phyloP scores from a whole-genome alignment of 2,797 vertebrate genomes.

The Phataginus tetradactyla region DNA sequence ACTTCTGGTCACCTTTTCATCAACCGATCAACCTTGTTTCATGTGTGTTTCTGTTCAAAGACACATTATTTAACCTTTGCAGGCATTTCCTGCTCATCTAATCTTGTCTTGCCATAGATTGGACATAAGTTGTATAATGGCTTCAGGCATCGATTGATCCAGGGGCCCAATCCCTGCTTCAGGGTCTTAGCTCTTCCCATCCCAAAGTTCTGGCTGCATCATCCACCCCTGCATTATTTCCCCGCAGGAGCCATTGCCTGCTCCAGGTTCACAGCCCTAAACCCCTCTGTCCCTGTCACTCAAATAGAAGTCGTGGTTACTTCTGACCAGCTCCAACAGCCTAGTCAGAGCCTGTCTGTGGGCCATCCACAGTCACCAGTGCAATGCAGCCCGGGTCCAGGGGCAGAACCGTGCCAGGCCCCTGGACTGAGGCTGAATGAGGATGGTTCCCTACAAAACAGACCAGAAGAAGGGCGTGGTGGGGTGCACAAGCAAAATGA shows the following conservation, averaged over 20 bases:
- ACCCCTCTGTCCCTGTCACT: not conserved
- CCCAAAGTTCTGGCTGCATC: not conserved
- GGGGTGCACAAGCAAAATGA: too few relatives aligned
- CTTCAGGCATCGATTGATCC: not conserved
- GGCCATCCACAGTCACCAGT: accelerated
- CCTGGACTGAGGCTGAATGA: not conserved
- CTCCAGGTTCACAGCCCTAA: not conserved
- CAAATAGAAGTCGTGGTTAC: not conserved
- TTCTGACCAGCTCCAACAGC: not conserved
- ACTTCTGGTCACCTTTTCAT: not conserved
- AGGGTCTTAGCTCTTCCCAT: not conserved
- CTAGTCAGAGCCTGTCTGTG: not conserved
- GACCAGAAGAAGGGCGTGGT: not conserved
- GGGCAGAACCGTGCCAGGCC: not conserved
- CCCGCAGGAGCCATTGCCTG: not conserved
- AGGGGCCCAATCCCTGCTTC: not conserved
- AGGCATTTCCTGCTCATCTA: too few relatives aligned
- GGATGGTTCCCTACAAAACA: not conserved
- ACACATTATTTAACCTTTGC: not conserved
- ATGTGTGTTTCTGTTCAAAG: not conserved
- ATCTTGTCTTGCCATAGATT: too few relatives aligned
- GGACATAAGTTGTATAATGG: too few relatives aligned
- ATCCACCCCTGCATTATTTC: not conserved
- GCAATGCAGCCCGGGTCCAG: accelerated
- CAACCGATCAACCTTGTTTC: not conserved